These are phyloP conservation scores for Merodon equestris DNA, from an alignment of 2,888 invertebrate species.

Conservation along the genomic window DNA sequence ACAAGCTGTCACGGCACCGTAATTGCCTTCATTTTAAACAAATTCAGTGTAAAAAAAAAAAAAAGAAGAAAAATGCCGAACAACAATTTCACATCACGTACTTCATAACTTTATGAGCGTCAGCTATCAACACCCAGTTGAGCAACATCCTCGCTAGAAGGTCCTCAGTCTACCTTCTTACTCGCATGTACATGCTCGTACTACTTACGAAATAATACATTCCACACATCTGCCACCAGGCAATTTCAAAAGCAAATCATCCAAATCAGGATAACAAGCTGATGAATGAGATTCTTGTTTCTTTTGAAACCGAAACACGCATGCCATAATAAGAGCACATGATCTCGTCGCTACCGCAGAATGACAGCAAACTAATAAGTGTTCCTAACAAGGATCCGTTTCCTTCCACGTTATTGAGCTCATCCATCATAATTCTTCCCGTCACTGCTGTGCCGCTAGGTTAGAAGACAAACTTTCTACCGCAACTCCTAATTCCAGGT, in stretches of 20 bases:
- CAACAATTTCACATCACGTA: slow-evolving; percentile 49
- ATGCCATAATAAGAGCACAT: slow-evolving; percentile 61
- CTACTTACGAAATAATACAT: slow-evolving; percentile 57
- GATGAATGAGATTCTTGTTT: slow-evolving; percentile 42
- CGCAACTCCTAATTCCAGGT: slow-evolving; percentile 64
- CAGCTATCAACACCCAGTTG: slow-evolving; percentile 2
- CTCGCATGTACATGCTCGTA: too few relatives aligned
- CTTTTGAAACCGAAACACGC: slow-evolving; percentile 31
- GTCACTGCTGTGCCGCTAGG: slow-evolving; percentile 29
- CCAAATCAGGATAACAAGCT: slow-evolving; percentile 66
- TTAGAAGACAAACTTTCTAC: slow-evolving; percentile 46
- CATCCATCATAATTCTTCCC: slow-evolving; percentile 51
- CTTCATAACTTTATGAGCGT: slow-evolving; percentile 61
- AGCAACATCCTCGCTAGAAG: slow-evolving; percentile 1
- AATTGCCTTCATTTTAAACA: too few relatives aligned
- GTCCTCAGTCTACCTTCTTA: background rate
- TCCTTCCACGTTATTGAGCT: slow-evolving; percentile 52
- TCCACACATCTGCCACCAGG: slow-evolving; percentile 58
- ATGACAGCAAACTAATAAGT: slow-evolving; percentile 28
- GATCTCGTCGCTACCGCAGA: slow-evolving; percentile 41
- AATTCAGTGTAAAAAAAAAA: too few relatives aligned
- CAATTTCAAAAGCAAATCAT: slow-evolving; percentile 41
- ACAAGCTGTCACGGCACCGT: too few relatives aligned
- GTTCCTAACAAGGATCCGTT: slow-evolving; percentile 52
- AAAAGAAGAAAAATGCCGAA: slow-evolving; percentile 2